Evolutionary conservation across 1,140 invertebrate genomes (phyloP), one percentile per base, ranked within the genome.

Genomic region (Meteorus sp.): DNA sequence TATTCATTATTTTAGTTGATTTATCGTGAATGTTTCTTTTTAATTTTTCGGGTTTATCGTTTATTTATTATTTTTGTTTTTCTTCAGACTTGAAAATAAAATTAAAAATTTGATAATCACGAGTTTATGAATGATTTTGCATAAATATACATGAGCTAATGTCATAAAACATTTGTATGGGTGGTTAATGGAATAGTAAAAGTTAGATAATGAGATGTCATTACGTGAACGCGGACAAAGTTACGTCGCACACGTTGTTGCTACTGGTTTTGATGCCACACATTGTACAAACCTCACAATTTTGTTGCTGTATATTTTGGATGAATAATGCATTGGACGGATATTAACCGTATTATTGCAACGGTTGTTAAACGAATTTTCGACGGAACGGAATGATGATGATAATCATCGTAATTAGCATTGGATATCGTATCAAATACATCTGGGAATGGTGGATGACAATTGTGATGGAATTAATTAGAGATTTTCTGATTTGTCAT

Each of bases 131-230:
- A 59, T 41, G 22, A 66, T 64, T 63, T 63, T n/a, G 59, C 64
- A 66, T 66, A 63, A 63, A 63, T 45, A 61, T 59, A 61, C 61
- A 63, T 63, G 39, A 55, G 54, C 15, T 27, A 50, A 33, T 19
- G 31, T 44, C 48, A 35, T 39, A 59, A 52, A 59, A 59, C 61
- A 35, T 27, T 25, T n/a, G n/a, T n/a, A n/a, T n/a, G n/a, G 35
- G 51, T 44, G 59, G 29, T 39, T 25, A 35, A 17, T 11, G 55
- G 23, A 4, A 25, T n/a, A n/a, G n/a, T n/a, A n/a, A n/a, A n/a
- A 56, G 55, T 61, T 66, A 60, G 52, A 66, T 63, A 63, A 66
- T 63, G 48, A 66, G 59, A 61, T 31, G 58, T 64, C 58, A 64
- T 64, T 64, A 64, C 59, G 54, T 52, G 15, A 43, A 52, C 39